A percentile compares a stretch with the other conserved stretches of the same genome.
phyloP scores from a whole-genome alignment of 2,888 invertebrate species.

The Orgyia antiqua region DNA sequence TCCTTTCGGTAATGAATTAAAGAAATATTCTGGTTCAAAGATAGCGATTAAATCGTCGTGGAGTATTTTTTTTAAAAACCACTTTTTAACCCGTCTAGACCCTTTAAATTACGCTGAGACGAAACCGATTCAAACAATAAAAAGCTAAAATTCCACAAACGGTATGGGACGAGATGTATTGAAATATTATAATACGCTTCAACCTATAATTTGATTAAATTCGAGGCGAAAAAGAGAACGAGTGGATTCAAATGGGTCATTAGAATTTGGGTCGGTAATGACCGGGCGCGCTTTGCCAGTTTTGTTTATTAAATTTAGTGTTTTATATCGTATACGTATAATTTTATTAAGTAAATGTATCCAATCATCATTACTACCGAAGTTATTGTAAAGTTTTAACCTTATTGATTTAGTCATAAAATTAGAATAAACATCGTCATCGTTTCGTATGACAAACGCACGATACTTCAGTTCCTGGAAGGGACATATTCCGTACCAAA shows the following conservation, averaged over 20 bases:
- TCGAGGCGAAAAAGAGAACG: conserved; percentile 66
- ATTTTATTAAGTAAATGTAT: conserved; percentile 40
- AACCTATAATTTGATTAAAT: conserved; percentile 78
- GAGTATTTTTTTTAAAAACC: conserved; percentile 18
- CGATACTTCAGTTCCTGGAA: too few species aligned
- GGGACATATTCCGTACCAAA: too few species aligned
- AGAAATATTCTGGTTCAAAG: conserved; percentile 22
- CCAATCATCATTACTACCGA: too few species aligned
- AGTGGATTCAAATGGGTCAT: conserved; percentile 68
- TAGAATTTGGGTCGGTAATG: conserved; percentile 74
- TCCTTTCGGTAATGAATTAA: conserved; percentile 13
- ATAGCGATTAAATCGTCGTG: conserved; percentile 34
- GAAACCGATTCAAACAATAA: conserved; percentile 68
- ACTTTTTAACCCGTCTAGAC: conserved; percentile 63
- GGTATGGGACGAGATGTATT: conserved; percentile 66
- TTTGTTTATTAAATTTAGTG: conserved; percentile 64
- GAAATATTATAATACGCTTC: conserved; percentile 74
- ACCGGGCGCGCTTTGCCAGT: conserved; percentile 54
- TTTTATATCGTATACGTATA: conserved; percentile 48
- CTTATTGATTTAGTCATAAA: too few species aligned
- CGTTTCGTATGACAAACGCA: too few species aligned
- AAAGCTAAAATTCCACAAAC: conserved; percentile 72
- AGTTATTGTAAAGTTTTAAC: too few species aligned
- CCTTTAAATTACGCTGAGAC: conserved; percentile 60
- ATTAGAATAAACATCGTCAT: too few species aligned